Evolutionary conservation across 1,140 invertebrate species (phyloP).

Genomic region (Luehdorfia chinensis): DNA sequence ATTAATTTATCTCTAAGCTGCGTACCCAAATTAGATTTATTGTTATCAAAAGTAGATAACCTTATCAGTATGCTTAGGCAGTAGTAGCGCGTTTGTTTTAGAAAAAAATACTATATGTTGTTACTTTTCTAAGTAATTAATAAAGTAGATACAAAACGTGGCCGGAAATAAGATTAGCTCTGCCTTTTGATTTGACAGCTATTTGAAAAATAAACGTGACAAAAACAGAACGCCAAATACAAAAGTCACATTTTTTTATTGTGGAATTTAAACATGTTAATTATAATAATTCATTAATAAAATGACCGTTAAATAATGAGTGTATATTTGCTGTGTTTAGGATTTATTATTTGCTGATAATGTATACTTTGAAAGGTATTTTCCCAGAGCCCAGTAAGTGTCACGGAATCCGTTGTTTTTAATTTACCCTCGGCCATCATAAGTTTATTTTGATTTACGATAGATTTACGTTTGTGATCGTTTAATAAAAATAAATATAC

Average conservation of each 20-base stretch:
- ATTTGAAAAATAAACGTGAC: slow-evolving; percentile 66
- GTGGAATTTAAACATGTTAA: slow-evolving; percentile 51
- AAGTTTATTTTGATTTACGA: slow-evolving; percentile 14
- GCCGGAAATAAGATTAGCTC: slow-evolving; percentile 57
- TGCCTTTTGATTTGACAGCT: slow-evolving; percentile 45
- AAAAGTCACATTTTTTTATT: slow-evolving; percentile 43
- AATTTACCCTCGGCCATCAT: too few species aligned
- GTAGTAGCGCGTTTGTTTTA: not conserved
- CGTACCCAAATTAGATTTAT: slow-evolving; percentile 12
- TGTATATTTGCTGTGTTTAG: slow-evolving; percentile 53
- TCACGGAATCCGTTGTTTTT: slow-evolving; percentile 16
- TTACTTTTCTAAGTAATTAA: slow-evolving; percentile 9
- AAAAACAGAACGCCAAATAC: slow-evolving; percentile 67
- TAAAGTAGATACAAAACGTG: slow-evolving; percentile 36
- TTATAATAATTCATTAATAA: slow-evolving; percentile 39
- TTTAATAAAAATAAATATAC: too few species aligned
- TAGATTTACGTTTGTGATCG: too few species aligned
- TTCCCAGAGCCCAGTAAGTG: slow-evolving; percentile 79
- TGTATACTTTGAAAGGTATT: slow-evolving; percentile 77
- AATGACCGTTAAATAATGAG: slow-evolving; percentile 63
- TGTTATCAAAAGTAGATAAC: slow-evolving; percentile 13
- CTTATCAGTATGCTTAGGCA: slow-evolving; percentile 9
- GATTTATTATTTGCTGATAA: slow-evolving; percentile 46
- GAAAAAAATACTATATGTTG: not conserved
- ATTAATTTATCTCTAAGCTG: too few species aligned